These are phyloP conservation scores for Gulo gulo DNA, from an alignment of 2,113 vertebrate genomes.

Conservation along the genomic window DNA sequence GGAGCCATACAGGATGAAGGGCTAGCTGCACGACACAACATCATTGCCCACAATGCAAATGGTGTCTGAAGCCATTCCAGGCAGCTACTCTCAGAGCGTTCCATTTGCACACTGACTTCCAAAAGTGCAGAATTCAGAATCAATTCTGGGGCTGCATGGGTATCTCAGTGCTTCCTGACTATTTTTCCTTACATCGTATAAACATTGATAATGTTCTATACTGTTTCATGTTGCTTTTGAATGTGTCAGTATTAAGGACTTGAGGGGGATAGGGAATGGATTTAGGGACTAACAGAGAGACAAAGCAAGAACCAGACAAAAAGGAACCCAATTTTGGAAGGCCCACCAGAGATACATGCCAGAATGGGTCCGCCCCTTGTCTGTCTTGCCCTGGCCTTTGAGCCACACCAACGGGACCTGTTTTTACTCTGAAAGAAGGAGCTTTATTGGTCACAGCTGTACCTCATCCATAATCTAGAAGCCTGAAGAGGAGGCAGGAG, in stretches of 20 bases:
- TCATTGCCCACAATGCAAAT: neutral
- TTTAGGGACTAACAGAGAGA: neutral
- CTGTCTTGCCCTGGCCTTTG: neutral
- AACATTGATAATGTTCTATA: neutral
- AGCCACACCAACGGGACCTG: neutral
- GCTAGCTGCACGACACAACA: neutral
- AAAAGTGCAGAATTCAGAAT: conserved; percentile 15
- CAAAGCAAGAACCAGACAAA: conserved; percentile 17
- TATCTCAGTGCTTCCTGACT: neutral
- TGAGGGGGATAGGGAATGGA: neutral
- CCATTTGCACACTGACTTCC: neutral
- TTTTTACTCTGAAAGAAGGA: conserved; percentile 53
- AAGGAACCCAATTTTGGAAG: conserved; percentile 20
- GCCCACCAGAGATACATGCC: neutral
- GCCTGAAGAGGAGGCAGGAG: neutral
- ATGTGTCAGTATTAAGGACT: neutral
- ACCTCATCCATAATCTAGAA: conserved; percentile 55
- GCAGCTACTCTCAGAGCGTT: neutral
- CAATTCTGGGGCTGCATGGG: neutral
- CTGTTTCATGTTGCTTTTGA: neutral
- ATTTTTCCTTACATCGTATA: neutral
- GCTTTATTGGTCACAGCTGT: conserved; percentile 58
- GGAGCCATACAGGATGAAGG: neutral
- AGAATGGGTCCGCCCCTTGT: neutral
- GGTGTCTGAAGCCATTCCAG: neutral